Base-by-base conservation (phyloP, 2,888 invertebrate genomes). In the Leucophora obtusa region DNA sequence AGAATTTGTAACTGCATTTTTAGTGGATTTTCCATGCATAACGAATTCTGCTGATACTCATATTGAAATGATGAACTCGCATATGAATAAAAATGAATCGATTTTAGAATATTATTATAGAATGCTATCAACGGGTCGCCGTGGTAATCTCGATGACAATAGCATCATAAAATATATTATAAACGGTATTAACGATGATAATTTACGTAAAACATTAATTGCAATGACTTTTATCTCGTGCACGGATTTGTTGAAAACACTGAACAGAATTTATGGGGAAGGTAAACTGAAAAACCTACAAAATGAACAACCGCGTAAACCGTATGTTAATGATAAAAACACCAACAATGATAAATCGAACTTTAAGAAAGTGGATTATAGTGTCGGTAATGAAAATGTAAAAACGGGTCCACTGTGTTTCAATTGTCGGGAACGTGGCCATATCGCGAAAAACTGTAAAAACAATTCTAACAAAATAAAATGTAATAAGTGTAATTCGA, bases 21-120 rank as follows among this genome's bases (percentile, higher is more conserved):
- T 71, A 33, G n/a, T 5, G 7, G 77, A 81, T 68, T 82, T 82
- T 66, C 82, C 81, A 1, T 68, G 60, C 28, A n/a, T 60, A 6
- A 54, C n/a, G 4, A 78, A 75, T 47, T 54, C 66, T 7, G 77
- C 79, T 17, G 74, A 80, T 38, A 60, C 60, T 9, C 79, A 79
- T 53, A 80, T 77, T 21, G 66, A 72, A 14, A 68, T 82, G 76
- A 82, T 77, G 75, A 54, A 77, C 18, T 54, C 68, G 38, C 65
- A 35, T 10, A 60, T 53, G 33, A 33, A 11, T 18, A 77, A 51
- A 43, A 50, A 1, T 51, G 71, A 79, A 63, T 47, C 73, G 9
- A 8, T 74, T 2, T 59, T 80, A 1, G 79, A 82, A 47, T 80
- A 62, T 17, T 82, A 80, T 60, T 63, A 69, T 51, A 11, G 50